Base-by-base conservation (phyloP, 37 sponge, comb jelly and placozoan species). In the Beroe forskalii region DNA sequence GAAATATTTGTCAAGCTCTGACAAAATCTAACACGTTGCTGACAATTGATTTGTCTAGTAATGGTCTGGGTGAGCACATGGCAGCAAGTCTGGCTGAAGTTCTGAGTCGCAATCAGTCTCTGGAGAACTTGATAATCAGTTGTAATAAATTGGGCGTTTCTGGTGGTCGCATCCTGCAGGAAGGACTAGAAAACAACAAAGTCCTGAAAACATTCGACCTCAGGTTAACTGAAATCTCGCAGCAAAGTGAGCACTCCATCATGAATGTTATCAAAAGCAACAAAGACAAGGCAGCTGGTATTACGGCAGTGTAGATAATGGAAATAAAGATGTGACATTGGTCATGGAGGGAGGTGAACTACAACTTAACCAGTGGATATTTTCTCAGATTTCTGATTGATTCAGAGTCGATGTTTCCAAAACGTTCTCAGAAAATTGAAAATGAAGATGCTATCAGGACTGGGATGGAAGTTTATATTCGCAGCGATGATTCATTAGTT, bases 221-320 rank as follows among this genome's bases (percentile, higher is more conserved):
- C 3, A 86, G 97, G 12, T 92, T 95, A 76, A 95, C 97, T 25
- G 93, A 93, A 38, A 93, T 97, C 39, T 93, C 93, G 43, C 94
- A 94, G 76, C 94, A 97, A 91, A 97, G 93, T 76, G 97, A 97
- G 89, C 95, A 97, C 90, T 91, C 90, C 62, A 97, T 97, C 75
- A 94, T 94, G 60, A 95, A 97, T 72, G 90, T 92, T 32, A 91
- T 95, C 40, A 93, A 93, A 43, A 40, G 44, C 44, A 97, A 97
- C 67, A 89, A 92, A 19, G 92, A 92, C 17, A 44, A 80, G 86
- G 38, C 55, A 12, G 55, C 55, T 48, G 55, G 55, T 48, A 48
- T 48, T 48, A 48, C 55, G 55, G 55, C 55, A 48, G 55, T 48
- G n/a, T n/a, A n/a, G n/a, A n/a, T n/a, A n/a, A n/a, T n/a, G n/a